These are phyloP conservation scores for Brachystomella parvula DNA, from an alignment of 1,140 invertebrate species.

Conservation along the genomic window DNA sequence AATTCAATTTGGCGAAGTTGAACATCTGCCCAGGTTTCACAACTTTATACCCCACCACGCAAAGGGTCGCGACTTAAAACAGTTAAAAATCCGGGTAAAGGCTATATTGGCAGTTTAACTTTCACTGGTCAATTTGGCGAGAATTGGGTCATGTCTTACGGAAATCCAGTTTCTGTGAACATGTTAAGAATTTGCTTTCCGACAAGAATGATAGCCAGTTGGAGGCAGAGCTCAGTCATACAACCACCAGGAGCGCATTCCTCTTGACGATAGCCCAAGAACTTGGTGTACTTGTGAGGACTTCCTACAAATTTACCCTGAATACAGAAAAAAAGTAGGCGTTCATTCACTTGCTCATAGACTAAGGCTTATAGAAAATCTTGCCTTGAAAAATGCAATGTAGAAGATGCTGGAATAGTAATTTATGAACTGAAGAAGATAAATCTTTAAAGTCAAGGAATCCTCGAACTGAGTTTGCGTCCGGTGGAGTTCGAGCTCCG, in stretches of 20 bases:
- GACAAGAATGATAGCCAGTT: slow-evolving; percentile 61
- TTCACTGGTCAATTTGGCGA: not conserved
- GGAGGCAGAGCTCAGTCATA: slow-evolving; percentile 57
- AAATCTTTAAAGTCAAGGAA: slow-evolving; percentile 92
- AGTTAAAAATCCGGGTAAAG: too few species aligned
- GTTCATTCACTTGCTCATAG: not conserved
- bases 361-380: slow-evolving; percentile 47
- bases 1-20: too few species aligned
- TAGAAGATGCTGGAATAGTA: slow-evolving; percentile 98
- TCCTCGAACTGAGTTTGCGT: slow-evolving; percentile 98
- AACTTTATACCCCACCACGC: too few species aligned
- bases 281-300: slow-evolving; percentile 65
- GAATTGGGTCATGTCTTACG: slow-evolving; percentile 48
- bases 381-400: slow-evolving; percentile 95
- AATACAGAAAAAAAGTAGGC: slow-evolving; percentile 51
- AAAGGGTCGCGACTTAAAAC: too few species aligned
- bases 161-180: slow-evolving; percentile 52
- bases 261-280: slow-evolving; percentile 44
- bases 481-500: slow-evolving; percentile 79
- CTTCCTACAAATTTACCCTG: slow-evolving; percentile 83
- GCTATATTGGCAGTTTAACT: not conserved
- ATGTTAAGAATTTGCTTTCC: slow-evolving; percentile 61
- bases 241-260: slow-evolving; percentile 57
- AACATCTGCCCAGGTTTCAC: too few species aligned
- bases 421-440: slow-evolving; percentile 95